Evolutionary conservation across 2,113 vertebrate species (phyloP), one percentile per base, ranked within the genome.

Genomic region (Odobenus rosmarus): DNA sequence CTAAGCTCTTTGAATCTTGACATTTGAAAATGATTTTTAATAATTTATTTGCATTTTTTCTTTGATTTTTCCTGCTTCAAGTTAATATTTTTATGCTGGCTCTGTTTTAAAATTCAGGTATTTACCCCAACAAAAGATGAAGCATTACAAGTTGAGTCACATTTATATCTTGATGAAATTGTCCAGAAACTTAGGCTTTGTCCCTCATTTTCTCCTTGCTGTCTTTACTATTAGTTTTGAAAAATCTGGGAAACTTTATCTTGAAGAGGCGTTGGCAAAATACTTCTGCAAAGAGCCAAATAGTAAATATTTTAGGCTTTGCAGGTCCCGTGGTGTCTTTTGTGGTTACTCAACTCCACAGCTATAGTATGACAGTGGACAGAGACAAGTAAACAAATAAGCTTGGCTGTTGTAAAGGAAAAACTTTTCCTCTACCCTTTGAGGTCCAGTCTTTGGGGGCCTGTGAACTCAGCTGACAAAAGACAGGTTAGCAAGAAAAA

Each of bases 1-100:
- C 85, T 94, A 72, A 97, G 67, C 42, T 71, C 26, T 95, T 90
- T 96, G 88, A 93, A 79, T 90, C 39, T 88, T 97, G 90, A 97
- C 86, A 71, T 96, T 96, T 95, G 24, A 94, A 97, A 88, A 61
- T 96, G 42, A 88, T 46, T 97, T 86, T 83, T 49, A 95, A 83
- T 77, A 79, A 59, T 80, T 91, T 90, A 10, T 77, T 16, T 74
- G 61, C 57, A 23, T 91, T 93, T 93, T 76, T 96, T 88, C 39
- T 77, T 95, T 77, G 74, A 51, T 86, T 84, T 82, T 81, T 72
- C 4, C 36, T 4, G 36, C 88, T 82, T 93, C 86, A 89, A 11
- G 36, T 90, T 80, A 95, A 82, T 90, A 88, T 61, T 85, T 97
- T 12, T 82, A 77, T 88, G 57, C 31, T 83, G n/a, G 74, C 24